Evolutionary conservation across 2,888 invertebrate genomes (phyloP).

Genomic region (Chymomyza caudatula): DNA sequence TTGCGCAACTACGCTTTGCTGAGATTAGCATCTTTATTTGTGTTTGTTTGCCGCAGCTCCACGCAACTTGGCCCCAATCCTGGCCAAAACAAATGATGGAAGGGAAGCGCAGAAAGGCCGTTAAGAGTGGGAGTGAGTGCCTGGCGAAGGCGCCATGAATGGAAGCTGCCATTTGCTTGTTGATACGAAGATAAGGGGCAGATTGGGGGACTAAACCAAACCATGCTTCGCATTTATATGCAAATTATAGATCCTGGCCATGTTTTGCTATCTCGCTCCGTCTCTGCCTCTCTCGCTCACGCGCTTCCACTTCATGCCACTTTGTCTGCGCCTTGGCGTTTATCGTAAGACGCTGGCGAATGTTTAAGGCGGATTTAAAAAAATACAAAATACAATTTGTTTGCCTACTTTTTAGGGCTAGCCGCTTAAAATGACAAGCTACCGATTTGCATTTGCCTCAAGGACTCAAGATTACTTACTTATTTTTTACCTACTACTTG

Average conservation of each 20-base stretch:
- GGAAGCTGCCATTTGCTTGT: conserved; percentile 1
- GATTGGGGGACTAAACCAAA: background rate
- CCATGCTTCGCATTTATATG: conserved; percentile 61
- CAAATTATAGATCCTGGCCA: conserved; percentile 67
- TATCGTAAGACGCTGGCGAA: conserved; percentile 49
- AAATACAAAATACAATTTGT: conserved; percentile 12
- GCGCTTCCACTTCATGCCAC: conserved; percentile 32
- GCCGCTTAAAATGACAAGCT: background rate
- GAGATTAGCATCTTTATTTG: conserved; percentile 71
- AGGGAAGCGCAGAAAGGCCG: too few species aligned
- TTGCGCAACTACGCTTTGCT: conserved; percentile 51
- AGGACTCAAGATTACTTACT: background rate
- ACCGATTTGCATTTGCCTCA: background rate
- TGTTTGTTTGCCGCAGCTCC: conserved; percentile 64
- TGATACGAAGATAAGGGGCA: background rate
- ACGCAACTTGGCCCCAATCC: conserved; percentile 18
- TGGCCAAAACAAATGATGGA: conserved; percentile 26
- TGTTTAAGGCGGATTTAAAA: conserved; percentile 51
- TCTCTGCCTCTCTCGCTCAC: too few species aligned
- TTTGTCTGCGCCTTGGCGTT: conserved; percentile 63
- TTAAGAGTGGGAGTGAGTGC: too few species aligned
- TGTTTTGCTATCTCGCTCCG: conserved; percentile 27
- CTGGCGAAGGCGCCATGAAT: background rate
- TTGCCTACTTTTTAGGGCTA: conserved; percentile 41
- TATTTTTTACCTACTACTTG: background rate